Percentiles rank a stretch among this genome's conserved stretches.
These are phyloP conservation scores for Schizotus pectinicornis DNA, from an alignment of 2,888 invertebrate genomes.

Conservation along the genomic window DNA sequence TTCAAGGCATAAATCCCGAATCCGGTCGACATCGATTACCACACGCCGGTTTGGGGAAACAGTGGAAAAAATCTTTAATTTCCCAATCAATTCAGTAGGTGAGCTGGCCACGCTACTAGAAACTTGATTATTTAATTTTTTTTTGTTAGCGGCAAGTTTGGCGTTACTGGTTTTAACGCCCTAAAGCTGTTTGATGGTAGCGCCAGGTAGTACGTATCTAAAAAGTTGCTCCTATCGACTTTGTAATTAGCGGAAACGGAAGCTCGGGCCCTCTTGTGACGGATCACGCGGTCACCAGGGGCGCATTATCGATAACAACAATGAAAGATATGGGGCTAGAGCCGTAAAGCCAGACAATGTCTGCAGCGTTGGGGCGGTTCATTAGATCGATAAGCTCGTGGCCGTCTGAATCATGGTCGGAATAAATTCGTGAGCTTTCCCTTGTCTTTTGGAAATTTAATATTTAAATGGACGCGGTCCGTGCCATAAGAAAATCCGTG, in stretches of 20 bases:
- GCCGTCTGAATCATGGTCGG: slow-evolving; percentile 15
- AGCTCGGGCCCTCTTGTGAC: slow-evolving; percentile 3
- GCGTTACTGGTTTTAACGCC: no score
- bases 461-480: slow-evolving; percentile 16
- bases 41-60: background rate
- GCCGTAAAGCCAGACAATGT: slow-evolving; percentile 14
- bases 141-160: no score
- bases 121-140: no score
- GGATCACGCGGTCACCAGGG: slow-evolving; percentile 17
- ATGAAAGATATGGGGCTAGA: slow-evolving; percentile 15
- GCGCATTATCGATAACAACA: slow-evolving; percentile 18
- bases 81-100: slow-evolving; percentile 1
- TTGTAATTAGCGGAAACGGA: slow-evolving; percentile 24
- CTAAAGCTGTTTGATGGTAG: background rate
- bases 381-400: slow-evolving; percentile 6
- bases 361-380: slow-evolving; percentile 8
- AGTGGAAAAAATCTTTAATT: background rate
- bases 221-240: slow-evolving; percentile 10
- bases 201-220: background rate
- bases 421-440: slow-evolving; percentile 15
- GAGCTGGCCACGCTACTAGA: no score
- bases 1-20: slow-evolving; percentile 14
- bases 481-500: background rate
- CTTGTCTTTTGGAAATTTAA: slow-evolving; percentile 18
- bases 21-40: slow-evolving; percentile 16